Evolutionary conservation across 2,888 invertebrate species (phyloP), one percentile per base, ranked within the genome.

Genomic region (Punctoribates punctum): DNA sequence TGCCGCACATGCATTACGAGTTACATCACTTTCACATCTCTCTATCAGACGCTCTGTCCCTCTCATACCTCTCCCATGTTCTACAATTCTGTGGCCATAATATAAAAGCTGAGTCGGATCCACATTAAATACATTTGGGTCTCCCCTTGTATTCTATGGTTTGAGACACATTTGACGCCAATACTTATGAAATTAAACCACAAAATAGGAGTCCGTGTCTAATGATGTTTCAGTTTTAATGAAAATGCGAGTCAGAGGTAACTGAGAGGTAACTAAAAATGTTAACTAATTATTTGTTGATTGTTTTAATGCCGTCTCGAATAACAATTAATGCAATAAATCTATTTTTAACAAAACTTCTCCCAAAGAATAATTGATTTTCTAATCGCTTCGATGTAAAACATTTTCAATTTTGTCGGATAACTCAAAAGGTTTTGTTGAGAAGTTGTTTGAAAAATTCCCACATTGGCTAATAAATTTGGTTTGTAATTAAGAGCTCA

Each of bases 261-360:
- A 70, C 42, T 73, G 73, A 73, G 38, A 73, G 48, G 73, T 73
- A 73, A 73, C 57, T 73, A 73, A 73, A 73, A 73, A 57, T 54
- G 54, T 38, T 73, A 51, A 20, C 73, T 73, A 73, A 73, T 73
- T 73, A 60, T 73, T 54, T 60, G 72, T 72, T 72, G 72, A 72
- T 72, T 72, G 72, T 72, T 72, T 1, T 70, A 42, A 70, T 46
- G 70, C 46, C n/a, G 25, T 48, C 72, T 72, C 23, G 25, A 72
- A 72, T 72, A 42, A 72, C 72, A 72, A 72, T 72, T 48, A 42
- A 48, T 20, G 8, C n/a, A 4, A 46, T 13, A 72, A 72, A 72
- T 48, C 48, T 65, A 65, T 27, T 65, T 65, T 65, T 38, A n/a
- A 9, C 34, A 65, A 65, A 25, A 25, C 60, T 60, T 27, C 27